Conservation (phyloP, 2,113 vertebrate species). For the Todiramphus chloris region DNA sequence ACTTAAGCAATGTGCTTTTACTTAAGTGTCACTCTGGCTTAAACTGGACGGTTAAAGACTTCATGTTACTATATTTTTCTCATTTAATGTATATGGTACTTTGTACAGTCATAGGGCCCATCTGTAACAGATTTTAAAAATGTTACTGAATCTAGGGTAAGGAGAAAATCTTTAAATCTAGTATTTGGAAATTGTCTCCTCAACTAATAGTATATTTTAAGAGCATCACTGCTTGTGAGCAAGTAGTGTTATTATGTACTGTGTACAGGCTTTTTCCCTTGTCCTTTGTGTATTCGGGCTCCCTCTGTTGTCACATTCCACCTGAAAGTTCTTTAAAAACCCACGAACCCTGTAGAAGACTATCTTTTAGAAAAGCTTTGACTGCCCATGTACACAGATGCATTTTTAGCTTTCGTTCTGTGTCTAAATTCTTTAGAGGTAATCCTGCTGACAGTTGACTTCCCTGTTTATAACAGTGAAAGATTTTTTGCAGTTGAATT, state of each 20-base stretch:
- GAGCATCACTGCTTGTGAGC: neutral
- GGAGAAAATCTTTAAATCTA: neutral
- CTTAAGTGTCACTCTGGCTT: neutral
- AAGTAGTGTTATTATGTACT: neutral
- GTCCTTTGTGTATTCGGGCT: accelerated
- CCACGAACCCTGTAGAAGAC: neutral
- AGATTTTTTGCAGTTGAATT: neutral
- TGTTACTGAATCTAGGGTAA: neutral
- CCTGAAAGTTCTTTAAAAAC: neutral
- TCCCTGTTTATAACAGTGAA: neutral
- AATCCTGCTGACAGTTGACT: constrained; percentile 3
- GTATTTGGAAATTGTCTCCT: neutral
- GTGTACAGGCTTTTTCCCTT: neutral
- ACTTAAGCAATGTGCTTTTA: neutral
- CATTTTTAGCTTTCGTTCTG: neutral
- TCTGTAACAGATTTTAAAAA: neutral
- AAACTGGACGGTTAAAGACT: neutral
- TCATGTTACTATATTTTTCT: neutral
- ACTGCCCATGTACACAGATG: no score
- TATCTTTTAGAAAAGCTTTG: neutral
- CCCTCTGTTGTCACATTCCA: neutral
- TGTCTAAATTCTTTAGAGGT: neutral
- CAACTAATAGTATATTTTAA: neutral
- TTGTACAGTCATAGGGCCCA: neutral
- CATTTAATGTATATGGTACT: neutral